phyloP scores from a whole-genome alignment of 2,113 vertebrate genomes.

The Poecile atricapillus region DNA sequence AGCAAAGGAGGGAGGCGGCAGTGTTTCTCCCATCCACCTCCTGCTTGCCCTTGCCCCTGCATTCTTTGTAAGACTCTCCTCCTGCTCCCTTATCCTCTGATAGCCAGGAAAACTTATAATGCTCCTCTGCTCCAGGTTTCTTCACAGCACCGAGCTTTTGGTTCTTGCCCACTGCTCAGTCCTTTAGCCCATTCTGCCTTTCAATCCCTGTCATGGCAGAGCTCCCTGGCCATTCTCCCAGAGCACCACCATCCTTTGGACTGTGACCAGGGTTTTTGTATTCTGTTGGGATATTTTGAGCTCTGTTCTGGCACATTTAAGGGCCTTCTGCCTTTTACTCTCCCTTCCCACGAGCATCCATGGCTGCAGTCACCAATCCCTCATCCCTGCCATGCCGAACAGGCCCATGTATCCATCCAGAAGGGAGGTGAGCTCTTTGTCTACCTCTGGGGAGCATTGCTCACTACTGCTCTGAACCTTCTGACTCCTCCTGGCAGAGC shows the following conservation, averaged over 20 bases:
- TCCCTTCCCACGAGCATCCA: neutral
- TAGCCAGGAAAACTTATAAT: neutral
- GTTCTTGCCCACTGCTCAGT: neutral
- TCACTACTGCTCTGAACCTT: neutral
- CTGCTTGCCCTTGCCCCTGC: neutral
- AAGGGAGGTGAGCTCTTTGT: neutral
- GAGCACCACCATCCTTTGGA: neutral
- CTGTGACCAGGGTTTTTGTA: neutral
- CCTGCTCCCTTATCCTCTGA: neutral
- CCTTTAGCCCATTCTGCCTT: neutral
- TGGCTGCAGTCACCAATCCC: neutral
- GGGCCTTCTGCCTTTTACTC: neutral
- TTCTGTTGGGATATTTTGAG: neutral
- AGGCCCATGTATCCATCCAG: fast-evolving
- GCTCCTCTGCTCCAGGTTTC: neutral
- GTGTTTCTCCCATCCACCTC: neutral
- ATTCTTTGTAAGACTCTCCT: neutral
- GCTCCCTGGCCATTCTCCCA: neutral
- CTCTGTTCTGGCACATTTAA: neutral
- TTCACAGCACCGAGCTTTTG: neutral
- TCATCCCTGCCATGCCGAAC: neutral
- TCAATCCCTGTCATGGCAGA: neutral
- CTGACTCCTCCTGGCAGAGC: neutral
- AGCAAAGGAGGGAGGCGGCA: neutral
- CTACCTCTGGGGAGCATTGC: neutral